Percentiles rank a stretch among this genome's conserved stretches.
Evolutionary conservation across 2,888 invertebrate species (phyloP).

Genomic region (Schizaphis graminum): DNA sequence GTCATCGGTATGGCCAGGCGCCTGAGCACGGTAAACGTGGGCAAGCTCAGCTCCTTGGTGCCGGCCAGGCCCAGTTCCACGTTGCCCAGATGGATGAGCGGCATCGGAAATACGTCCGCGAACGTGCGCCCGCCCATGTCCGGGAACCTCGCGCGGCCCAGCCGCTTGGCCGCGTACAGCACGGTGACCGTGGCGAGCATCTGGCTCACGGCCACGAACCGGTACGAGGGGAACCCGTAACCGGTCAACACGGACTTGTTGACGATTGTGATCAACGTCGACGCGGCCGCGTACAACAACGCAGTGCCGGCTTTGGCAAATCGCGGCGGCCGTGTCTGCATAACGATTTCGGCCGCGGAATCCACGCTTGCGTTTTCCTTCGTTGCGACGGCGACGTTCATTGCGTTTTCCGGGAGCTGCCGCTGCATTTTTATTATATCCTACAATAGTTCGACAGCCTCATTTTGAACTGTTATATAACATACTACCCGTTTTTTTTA

Average conservation of each 20-base stretch:
- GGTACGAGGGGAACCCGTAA: conserved; percentile 91
- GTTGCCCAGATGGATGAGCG: conserved; percentile 94
- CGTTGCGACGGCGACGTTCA: background rate
- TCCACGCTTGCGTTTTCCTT: no score
- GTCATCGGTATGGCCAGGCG: conserved; percentile 98
- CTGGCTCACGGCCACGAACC: conserved; percentile 90
- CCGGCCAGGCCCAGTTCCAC: conserved; percentile 97
- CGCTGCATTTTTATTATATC: background rate
- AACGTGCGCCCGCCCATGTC: conserved; percentile 79
- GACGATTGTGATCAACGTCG: conserved; percentile 95
- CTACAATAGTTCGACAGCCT: background rate
- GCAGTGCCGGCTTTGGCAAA: conserved; percentile 78
- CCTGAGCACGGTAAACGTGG: conserved; percentile 97
- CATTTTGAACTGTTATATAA: background rate
- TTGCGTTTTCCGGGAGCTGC: background rate
- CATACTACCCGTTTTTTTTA: background rate
- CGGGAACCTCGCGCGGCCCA: conserved; percentile 84
- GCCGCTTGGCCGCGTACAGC: conserved; percentile 80
- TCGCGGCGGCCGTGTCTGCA: no score
- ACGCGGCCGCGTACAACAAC: conserved; percentile 89
- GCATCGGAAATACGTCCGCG: conserved; percentile 92
- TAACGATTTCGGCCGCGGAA: no score
- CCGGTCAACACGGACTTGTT: conserved; percentile 96
- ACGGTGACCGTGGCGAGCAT: conserved; percentile 90
- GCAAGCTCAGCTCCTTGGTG: conserved; percentile 92